Base-by-base conservation (phyloP, 2,797 vertebrate species). In the Micromesistius poutassou region DNA sequence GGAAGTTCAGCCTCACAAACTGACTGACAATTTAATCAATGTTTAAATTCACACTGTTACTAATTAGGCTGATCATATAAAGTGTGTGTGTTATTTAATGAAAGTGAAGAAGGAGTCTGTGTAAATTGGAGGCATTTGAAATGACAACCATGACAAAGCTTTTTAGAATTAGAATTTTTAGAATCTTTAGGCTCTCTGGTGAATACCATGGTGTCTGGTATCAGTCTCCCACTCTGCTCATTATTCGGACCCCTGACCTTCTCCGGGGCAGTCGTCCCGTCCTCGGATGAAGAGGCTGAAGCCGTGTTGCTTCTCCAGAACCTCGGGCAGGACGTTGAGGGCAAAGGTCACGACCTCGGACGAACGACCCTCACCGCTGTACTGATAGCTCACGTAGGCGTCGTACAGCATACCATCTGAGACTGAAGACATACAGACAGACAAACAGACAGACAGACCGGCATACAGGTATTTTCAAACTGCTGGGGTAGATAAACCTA, bases 221-320 rank as follows among this genome's bases (percentile, higher is more conserved):
- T 14, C 30, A 28, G 14, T 40, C 12, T 76, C 28, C 31, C 35
- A 8, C 46, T 50, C 46, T 50, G 46, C 46, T 50, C 40, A 22
- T 22, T 14, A 5, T 19, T 62, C 55, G n/a, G 25, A 68, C 62
- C 62, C 62, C 87, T 81, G 71, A 94, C 94, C 93, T 90, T 94
- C 89, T 40, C 94, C 94, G 0, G 94, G 94, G 25, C 80, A 74
- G 76, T 94, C 89, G 31, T 95, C 93, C 35, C 94, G 89, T 35
- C 91, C 93, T 71, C 87, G 79, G 87, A 95, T 93, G 79, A 87
- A 95, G 50, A 95, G 83, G 2, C 83, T 89, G 84, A 90, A 93
- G 28, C 93, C 93, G 8, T 92, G 83, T 50, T 80, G 82, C 3
- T 75, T 76, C 87, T 95, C 94, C 82, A 95, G 85, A 55, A 89